These are phyloP conservation scores for Thymelicus sylvestris DNA, from an alignment of 2,888 invertebrate species.

Conservation along the genomic window DNA sequence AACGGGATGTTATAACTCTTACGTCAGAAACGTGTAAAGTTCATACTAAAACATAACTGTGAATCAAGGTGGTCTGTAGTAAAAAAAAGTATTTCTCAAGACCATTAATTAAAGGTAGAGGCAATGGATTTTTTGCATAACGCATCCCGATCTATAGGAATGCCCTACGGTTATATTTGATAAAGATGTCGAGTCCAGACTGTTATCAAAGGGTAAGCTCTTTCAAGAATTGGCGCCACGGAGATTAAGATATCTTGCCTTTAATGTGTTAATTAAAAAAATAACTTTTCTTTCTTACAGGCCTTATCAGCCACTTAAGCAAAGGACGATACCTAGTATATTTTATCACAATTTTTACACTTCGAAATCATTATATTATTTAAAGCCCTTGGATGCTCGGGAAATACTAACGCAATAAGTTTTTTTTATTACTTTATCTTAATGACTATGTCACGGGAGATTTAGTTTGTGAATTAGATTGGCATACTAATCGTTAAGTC, in stretches of 20 bases:
- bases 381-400: slow-evolving; percentile 44
- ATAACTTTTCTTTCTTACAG: slow-evolving; percentile 65
- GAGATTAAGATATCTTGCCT: slow-evolving; percentile 79
- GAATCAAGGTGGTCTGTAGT: slow-evolving; percentile 64
- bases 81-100: slow-evolving; percentile 51
- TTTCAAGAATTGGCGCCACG: slow-evolving; percentile 80
- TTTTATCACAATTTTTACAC: slow-evolving; percentile 77
- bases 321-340: slow-evolving; percentile 63
- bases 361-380: slow-evolving; percentile 70
- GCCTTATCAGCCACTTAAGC: slow-evolving; percentile 78
- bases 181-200: slow-evolving; percentile 71
- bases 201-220: slow-evolving; percentile 76
- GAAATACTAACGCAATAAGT: slow-evolving; percentile 17
- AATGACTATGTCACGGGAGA: slow-evolving; percentile 11
- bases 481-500: not conserved
- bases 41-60: slow-evolving; percentile 22
- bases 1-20: slow-evolving; percentile 3
- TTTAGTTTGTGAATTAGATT: slow-evolving; percentile 7
- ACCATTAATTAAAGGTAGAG: slow-evolving; percentile 63
- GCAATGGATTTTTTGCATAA: slow-evolving; percentile 75
- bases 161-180: slow-evolving; percentile 66
- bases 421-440: slow-evolving; percentile 32
- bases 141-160: slow-evolving; percentile 64
- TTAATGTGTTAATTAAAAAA: slow-evolving; percentile 84
- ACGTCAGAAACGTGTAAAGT: slow-evolving; percentile 4